These are phyloP conservation scores for Menura novaehollandiae DNA, from an alignment of 2,113 vertebrate genomes.

Conservation along the genomic window DNA sequence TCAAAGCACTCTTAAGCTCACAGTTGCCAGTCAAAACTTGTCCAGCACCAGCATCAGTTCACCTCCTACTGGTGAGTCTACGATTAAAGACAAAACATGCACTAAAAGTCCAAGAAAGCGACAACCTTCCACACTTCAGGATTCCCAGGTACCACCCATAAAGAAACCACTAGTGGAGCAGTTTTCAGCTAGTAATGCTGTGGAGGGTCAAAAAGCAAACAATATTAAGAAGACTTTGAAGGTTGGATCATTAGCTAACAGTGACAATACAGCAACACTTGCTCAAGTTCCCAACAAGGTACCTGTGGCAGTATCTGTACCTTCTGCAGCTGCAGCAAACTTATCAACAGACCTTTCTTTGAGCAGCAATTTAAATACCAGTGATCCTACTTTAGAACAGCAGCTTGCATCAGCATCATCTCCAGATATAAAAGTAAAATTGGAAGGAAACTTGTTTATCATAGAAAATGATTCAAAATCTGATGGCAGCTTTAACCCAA, in stretches of 20 bases:
- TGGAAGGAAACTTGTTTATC: slow-evolving; percentile 79
- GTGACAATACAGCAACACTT: slow-evolving; percentile 77
- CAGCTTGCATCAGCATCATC: slow-evolving; percentile 73
- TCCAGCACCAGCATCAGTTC: slow-evolving; percentile 71
- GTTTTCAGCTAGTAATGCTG: slow-evolving; percentile 53
- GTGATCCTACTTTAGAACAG: slow-evolving; percentile 74
- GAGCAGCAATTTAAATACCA: slow-evolving; percentile 62
- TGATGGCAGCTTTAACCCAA: slow-evolving; percentile 77
- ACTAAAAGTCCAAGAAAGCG: slow-evolving; percentile 89
- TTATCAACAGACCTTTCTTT: slow-evolving; percentile 65
- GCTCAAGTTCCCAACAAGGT: slow-evolving; percentile 69
- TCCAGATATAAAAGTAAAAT: slow-evolving; percentile 80
- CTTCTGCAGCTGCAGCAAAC: slow-evolving; percentile 58
- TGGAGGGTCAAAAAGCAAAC: slow-evolving; percentile 66
- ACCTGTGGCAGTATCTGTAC: slow-evolving; percentile 69
- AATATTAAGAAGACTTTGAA: slow-evolving; percentile 68
- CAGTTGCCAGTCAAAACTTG: slow-evolving; percentile 71
- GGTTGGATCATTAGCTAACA: slow-evolving; percentile 64
- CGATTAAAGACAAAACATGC: slow-evolving; percentile 79
- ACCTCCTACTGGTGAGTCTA: slow-evolving; percentile 68
- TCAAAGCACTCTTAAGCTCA: slow-evolving; percentile 75
- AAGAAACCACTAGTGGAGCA: slow-evolving; percentile 88
- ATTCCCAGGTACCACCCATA: slow-evolving; percentile 84
- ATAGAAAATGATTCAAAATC: slow-evolving; percentile 76
- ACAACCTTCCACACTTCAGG: slow-evolving; percentile 77